These are phyloP conservation scores for Nyctibius grandis DNA, from an alignment of 2,797 vertebrate genomes.

Conservation along the genomic window DNA sequence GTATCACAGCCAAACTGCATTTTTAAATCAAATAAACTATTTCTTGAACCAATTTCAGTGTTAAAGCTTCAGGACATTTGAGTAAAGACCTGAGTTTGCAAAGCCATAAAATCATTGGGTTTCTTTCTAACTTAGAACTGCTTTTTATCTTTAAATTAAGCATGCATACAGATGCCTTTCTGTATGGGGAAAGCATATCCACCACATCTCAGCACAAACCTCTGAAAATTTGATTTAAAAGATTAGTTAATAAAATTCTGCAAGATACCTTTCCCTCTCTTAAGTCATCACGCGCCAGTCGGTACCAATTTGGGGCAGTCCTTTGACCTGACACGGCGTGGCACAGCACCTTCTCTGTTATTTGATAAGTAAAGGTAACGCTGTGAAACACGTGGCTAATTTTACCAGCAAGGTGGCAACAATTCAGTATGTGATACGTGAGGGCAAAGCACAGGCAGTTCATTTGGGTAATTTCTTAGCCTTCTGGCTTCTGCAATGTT, in stretches of 20 bases:
- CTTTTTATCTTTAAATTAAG: neutral
- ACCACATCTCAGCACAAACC: neutral
- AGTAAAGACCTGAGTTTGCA: neutral
- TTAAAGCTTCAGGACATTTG: neutral
- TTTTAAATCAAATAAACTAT: neutral
- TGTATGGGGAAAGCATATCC: fast-evolving
- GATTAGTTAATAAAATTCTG: neutral
- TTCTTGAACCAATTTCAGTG: neutral
- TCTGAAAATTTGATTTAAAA: neutral
- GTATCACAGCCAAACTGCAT: neutral
- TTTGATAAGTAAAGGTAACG: neutral
- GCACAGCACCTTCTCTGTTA: slow-evolving; percentile 34
- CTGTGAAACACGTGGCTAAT: slow-evolving; percentile 46
- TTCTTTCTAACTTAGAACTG: neutral
- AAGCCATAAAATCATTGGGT: neutral
- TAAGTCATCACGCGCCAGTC: neutral
- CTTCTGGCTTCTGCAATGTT: slow-evolving; percentile 69
- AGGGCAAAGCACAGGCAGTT: slow-evolving; percentile 59
- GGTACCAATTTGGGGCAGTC: neutral
- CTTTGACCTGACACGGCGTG: neutral
- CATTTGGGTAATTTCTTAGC: slow-evolving; percentile 70
- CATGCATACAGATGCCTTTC: neutral
- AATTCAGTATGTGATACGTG: slow-evolving; percentile 47
- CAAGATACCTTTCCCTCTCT: neutral
- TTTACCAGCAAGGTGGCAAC: slow-evolving; percentile 64